Evolutionary conservation across 2,888 invertebrate genomes (phyloP).

Genomic region (Dione juno): DNA sequence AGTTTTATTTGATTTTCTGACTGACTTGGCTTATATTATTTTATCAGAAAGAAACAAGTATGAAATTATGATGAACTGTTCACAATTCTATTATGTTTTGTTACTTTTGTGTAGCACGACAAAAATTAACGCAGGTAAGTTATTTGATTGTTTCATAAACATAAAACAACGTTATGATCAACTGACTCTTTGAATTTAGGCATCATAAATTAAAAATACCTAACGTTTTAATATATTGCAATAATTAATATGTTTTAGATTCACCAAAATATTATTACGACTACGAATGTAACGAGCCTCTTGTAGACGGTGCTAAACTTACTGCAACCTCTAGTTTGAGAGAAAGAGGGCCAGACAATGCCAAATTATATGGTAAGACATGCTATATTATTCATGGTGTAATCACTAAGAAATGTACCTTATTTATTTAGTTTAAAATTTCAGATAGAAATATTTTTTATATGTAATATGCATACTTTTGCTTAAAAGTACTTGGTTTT

Average conservation of each 20-base stretch:
- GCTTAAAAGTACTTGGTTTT: conserved; percentile 9
- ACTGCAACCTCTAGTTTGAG: conserved; percentile 91
- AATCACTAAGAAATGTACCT: neutral
- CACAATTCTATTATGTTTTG: conserved; percentile 72
- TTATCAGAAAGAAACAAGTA: conserved; percentile 52
- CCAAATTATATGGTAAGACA: conserved; percentile 91
- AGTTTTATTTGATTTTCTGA: conserved; percentile 65
- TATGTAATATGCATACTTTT: conserved; percentile 11
- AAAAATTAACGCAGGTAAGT: conserved; percentile 73
- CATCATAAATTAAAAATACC: neutral
- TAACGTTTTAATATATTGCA: conserved; percentile 2
- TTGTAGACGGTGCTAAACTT: conserved; percentile 88
- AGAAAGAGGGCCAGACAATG: conserved; percentile 93
- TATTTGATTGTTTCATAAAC: conserved; percentile 35
- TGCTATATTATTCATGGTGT: conserved; percentile 6
- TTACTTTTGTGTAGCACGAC: conserved; percentile 71
- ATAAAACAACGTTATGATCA: conserved; percentile 24
- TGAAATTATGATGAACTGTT: conserved; percentile 80
- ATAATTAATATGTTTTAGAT: conserved; percentile 52
- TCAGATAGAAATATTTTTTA: conserved; percentile 5
- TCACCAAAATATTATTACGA: conserved; percentile 74
- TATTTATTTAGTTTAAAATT: neutral
- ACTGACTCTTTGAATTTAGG: conserved; percentile 4
- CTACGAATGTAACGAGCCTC: conserved; percentile 90
- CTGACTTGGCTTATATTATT: conserved; percentile 51